Percentiles rank a stretch among this genome's conserved stretches.
These are phyloP conservation scores for Lagria hirta DNA, from an alignment of 2,888 invertebrate species.

Conservation along the genomic window DNA sequence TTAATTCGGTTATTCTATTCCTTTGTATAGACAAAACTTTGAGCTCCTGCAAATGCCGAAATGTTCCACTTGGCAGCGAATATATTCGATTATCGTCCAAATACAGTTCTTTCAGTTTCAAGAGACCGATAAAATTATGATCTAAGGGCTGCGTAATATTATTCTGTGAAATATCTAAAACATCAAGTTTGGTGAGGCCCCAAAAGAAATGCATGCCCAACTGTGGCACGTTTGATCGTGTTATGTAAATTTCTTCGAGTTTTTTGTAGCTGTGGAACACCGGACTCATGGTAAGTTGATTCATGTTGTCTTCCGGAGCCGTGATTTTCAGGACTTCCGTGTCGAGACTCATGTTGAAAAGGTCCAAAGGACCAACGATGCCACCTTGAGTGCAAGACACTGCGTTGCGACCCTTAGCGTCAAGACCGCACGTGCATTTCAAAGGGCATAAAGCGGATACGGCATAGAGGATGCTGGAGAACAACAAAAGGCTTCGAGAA, in stretches of 20 bases:
- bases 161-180: conserved; percentile 72
- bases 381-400: conserved; percentile 65
- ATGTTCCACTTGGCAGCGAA: conserved; percentile 76
- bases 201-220: conserved; percentile 79
- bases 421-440: conserved; percentile 64
- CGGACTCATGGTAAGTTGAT: conserved; percentile 71
- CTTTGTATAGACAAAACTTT: conserved; percentile 66
- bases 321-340: conserved; percentile 66
- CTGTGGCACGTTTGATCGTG: conserved; percentile 76
- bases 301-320: conserved; percentile 63
- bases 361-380: conserved; percentile 63
- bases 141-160: conserved; percentile 73
- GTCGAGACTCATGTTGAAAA: conserved; percentile 60
- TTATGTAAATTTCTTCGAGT: conserved; percentile 73
- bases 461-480: conserved; percentile 26
- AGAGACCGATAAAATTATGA: conserved; percentile 74
- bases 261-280: conserved; percentile 60
- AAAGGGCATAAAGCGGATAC: conserved; percentile 58
- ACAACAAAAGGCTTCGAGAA: conserved; percentile 27
- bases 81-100: conserved; percentile 76
- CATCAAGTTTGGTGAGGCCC: conserved; percentile 63
- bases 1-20: conserved; percentile 69
- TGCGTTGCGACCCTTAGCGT: conserved; percentile 59
- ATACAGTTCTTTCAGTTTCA: conserved; percentile 68
- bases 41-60: conserved; percentile 63